phyloP scores from a whole-genome alignment of 2,888 invertebrate species.

The Dorcus hopei region DNA sequence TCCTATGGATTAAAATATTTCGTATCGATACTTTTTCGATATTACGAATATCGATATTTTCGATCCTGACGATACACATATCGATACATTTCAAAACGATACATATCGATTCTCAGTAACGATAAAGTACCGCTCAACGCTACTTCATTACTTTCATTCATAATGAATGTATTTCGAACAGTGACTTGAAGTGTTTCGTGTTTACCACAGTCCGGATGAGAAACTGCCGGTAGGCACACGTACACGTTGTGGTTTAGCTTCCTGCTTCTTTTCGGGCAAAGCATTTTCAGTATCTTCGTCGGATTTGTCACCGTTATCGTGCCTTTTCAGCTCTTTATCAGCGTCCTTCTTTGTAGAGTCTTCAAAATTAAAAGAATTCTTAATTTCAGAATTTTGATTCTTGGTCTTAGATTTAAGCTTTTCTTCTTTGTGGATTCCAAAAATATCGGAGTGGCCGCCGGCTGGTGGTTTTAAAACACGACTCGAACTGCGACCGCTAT shows the following conservation, averaged over 20 bases:
- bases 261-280: slow-evolving; percentile 15
- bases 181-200: neutral
- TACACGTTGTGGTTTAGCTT: slow-evolving; percentile 19
- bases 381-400: slow-evolving; percentile 11
- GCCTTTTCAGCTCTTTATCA: neutral
- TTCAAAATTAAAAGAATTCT: slow-evolving; percentile 7
- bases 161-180: slow-evolving; percentile 2
- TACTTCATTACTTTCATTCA: too few species aligned
- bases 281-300: slow-evolving; percentile 4
- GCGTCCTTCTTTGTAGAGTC: slow-evolving; percentile 2
- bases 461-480: slow-evolving; percentile 52
- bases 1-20: too few species aligned
- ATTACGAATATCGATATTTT: too few species aligned
- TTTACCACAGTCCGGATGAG: slow-evolving; percentile 39
- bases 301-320: slow-evolving; percentile 8
- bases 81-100: too few species aligned
- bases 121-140: too few species aligned
- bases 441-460: slow-evolving; percentile 50
- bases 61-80: too few species aligned
- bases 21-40: too few species aligned
- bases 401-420: slow-evolving; percentile 4
- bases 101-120: too few species aligned
- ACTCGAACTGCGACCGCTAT: slow-evolving; percentile 37
- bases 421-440: slow-evolving; percentile 28
- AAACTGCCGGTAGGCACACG: slow-evolving; percentile 41